Percentiles rank a stretch among this genome's conserved stretches.
These are phyloP conservation scores for Alsophila aescularia DNA, from an alignment of 2,888 invertebrate genomes.

Conservation along the genomic window DNA sequence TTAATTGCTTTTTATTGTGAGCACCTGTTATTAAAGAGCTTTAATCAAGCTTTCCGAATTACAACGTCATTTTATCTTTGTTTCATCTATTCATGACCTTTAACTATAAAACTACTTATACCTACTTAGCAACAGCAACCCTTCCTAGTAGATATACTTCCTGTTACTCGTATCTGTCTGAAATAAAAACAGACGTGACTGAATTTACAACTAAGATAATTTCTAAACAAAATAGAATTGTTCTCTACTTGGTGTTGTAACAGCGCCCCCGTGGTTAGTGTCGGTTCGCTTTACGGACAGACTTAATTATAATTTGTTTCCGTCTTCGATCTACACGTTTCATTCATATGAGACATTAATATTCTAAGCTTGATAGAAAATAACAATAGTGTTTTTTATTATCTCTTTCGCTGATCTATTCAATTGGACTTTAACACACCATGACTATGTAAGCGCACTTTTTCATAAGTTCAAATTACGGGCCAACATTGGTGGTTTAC, in stretches of 20 bases:
- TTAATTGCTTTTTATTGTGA: too few relatives aligned
- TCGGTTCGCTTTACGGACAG: slow-evolving; percentile 7
- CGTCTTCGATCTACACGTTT: slow-evolving; percentile 25
- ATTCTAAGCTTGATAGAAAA: not conserved
- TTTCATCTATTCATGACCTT: slow-evolving; percentile 14
- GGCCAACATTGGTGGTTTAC: too few relatives aligned
- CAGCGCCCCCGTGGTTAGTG: not conserved
- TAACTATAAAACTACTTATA: not conserved
- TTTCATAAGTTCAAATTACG: too few relatives aligned
- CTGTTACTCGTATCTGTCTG: slow-evolving; percentile 13
- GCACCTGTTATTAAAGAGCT: too few relatives aligned
- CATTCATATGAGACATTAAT: slow-evolving; percentile 22
- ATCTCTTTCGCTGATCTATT: not conserved
- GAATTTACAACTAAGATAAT: not conserved
- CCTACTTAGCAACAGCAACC: slow-evolving; percentile 1
- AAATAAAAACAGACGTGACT: not conserved
- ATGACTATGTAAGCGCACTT: too few relatives aligned
- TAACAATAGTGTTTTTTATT: not conserved
- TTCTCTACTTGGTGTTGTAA: not conserved
- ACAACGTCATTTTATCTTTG: not conserved
- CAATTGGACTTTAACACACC: too few relatives aligned
- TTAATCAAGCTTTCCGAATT: too few relatives aligned
- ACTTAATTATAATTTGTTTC: slow-evolving; percentile 9
- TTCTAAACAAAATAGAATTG: not conserved
- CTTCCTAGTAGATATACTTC: slow-evolving; percentile 19